phyloP scores from a whole-genome alignment of 1,140 invertebrate genomes.

The Berghia stephanieae region DNA sequence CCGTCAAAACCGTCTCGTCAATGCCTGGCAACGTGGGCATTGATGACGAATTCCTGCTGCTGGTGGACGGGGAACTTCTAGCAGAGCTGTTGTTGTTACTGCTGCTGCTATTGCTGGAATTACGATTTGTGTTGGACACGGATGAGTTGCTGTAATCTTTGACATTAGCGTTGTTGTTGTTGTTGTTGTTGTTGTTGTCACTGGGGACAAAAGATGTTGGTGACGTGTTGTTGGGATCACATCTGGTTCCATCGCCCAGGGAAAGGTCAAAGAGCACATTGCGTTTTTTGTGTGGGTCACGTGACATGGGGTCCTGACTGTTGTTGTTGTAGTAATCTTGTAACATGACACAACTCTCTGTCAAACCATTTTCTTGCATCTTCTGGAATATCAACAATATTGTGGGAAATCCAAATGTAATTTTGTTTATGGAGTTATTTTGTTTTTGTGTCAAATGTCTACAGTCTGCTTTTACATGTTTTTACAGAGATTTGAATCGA shows the following conservation, averaged over 20 bases:
- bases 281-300: slow-evolving; percentile 11
- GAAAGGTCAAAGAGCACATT: slow-evolving; percentile 16
- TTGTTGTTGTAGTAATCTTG: slow-evolving; percentile 20
- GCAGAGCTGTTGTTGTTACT: neutral
- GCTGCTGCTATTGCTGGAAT: neutral
- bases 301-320: neutral
- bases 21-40: neutral
- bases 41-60: too few relatives aligned
- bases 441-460: too few relatives aligned
- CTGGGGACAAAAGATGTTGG: too few relatives aligned
- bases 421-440: too few relatives aligned
- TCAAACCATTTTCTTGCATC: slow-evolving; percentile 23
- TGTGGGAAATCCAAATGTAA: too few relatives aligned
- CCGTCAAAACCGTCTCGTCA: slow-evolving; percentile 14
- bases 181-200: neutral
- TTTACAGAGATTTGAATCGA: too few relatives aligned
- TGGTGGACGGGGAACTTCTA: neutral
- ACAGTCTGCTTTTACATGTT: too few relatives aligned
- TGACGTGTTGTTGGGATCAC: too few relatives aligned
- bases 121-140: neutral
- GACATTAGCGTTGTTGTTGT: neutral
- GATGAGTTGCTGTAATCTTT: neutral
- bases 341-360: slow-evolving; percentile 20
- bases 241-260: too few relatives aligned
- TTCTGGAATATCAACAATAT: too few relatives aligned